phyloP scores from a whole-genome alignment of 2,797 vertebrate genomes.

The Enteromius afrohamiltoni region DNA sequence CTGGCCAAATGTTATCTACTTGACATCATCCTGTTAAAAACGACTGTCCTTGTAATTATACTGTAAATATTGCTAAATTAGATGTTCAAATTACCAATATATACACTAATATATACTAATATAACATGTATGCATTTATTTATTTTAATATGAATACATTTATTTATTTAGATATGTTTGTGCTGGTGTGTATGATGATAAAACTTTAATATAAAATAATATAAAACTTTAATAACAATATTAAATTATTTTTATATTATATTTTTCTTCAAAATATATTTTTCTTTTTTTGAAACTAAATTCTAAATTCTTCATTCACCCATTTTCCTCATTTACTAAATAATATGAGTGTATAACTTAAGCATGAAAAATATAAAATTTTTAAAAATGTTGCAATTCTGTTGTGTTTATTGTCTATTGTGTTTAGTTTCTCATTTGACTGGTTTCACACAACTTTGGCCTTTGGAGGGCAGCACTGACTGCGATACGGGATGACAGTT shows the following conservation, averaged over 20 bases:
- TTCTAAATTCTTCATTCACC: background rate
- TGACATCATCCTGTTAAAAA: background rate
- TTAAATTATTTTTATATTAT: background rate
- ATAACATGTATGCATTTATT: background rate
- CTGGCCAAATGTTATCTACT: background rate
- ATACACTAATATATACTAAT: background rate
- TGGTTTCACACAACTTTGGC: background rate
- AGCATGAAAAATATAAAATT: background rate
- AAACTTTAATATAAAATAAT: no score
- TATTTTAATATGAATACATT: no score
- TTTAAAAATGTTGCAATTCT: background rate
- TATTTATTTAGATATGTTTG: no score
- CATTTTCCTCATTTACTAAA: background rate
- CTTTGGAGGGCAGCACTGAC: conserved; percentile 53
- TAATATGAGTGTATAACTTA: background rate
- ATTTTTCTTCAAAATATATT: background rate
- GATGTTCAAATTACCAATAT: background rate
- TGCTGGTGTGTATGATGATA: background rate
- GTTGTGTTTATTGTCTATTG: background rate
- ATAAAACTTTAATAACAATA: background rate
- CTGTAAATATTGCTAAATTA: background rate
- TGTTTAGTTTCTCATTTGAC: background rate
- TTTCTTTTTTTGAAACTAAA: background rate
- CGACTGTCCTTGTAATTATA: background rate
- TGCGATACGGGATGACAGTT: background rate